These are phyloP conservation scores for Rhabdomys pumilio DNA, from an alignment of 2,797 vertebrate species.

Conservation along the genomic window DNA sequence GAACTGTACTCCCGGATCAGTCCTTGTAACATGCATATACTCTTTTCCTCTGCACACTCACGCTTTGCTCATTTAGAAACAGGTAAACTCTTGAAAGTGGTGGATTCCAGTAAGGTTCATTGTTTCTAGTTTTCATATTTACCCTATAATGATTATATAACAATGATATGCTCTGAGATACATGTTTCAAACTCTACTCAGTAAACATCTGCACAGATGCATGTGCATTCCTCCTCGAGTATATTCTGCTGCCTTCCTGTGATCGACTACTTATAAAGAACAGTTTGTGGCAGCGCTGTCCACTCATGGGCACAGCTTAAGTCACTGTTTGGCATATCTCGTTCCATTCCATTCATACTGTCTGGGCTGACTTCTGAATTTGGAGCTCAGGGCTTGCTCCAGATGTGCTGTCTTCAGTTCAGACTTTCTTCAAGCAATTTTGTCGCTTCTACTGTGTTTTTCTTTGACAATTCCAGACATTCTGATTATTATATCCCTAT, in stretches of 20 bases:
- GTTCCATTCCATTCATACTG: accelerated
- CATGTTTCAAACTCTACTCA: neutral
- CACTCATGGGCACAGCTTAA: neutral
- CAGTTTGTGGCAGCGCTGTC: too few relatives aligned
- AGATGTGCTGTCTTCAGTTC: neutral
- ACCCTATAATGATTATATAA: neutral
- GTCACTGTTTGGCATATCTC: neutral
- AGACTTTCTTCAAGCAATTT: neutral
- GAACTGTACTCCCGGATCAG: neutral
- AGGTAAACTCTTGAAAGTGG: neutral
- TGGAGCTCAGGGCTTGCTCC: neutral
- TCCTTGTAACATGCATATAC: neutral
- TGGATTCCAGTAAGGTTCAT: too few relatives aligned
- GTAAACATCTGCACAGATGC: neutral
- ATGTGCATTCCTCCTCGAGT: neutral
- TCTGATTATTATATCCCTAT: neutral
- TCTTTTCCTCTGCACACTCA: neutral
- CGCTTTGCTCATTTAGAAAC: neutral
- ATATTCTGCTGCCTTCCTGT: neutral
- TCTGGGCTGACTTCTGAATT: too few relatives aligned
- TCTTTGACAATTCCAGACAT: too few relatives aligned
- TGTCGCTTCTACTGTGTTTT: too few relatives aligned
- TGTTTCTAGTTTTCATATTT: neutral
- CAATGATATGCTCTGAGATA: neutral
- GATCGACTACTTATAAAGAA: neutral